Evolutionary conservation across 1,140 invertebrate genomes (phyloP).

Genomic region (Probaryconus sp.): DNA sequence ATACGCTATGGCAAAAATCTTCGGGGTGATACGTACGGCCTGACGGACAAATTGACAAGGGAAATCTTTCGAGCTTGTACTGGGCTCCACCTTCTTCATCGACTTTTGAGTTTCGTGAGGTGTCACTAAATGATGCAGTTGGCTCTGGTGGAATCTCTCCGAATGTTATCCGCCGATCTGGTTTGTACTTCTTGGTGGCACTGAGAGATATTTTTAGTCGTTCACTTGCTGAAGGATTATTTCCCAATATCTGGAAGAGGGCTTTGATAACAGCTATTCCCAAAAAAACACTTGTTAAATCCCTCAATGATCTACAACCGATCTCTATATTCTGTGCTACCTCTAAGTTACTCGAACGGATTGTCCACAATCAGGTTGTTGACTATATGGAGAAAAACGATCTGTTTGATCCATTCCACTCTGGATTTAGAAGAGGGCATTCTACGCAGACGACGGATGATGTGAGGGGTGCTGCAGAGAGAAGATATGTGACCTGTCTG

Average conservation of each 20-base stretch:
- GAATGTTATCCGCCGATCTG: no score
- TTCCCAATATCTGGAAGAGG: neutral
- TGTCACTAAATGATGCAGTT: no score
- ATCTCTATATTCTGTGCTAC: neutral
- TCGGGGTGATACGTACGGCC: no score
- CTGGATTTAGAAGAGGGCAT: neutral
- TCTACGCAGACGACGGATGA: conserved; percentile 8
- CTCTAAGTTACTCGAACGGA: neutral
- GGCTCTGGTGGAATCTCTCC: no score
- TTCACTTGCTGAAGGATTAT: neutral
- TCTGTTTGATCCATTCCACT: conserved; percentile 1
- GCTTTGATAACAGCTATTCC: neutral
- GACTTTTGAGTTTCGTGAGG: no score
- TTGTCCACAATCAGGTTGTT: neutral
- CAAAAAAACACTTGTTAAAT: neutral
- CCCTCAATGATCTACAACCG: neutral
- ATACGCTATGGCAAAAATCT: no score
- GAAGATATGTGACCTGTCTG: neutral
- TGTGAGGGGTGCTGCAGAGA: neutral
- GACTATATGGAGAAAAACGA: neutral
- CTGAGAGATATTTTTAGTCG: no score
- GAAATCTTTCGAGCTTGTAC: no score
- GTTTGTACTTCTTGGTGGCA: no score
- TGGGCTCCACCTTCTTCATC: no score
- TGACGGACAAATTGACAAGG: no score